Percentiles rank a stretch among this genome's conserved stretches.
phyloP scores from a whole-genome alignment of 2,797 vertebrate species.

The Caiman crocodilus region DNA sequence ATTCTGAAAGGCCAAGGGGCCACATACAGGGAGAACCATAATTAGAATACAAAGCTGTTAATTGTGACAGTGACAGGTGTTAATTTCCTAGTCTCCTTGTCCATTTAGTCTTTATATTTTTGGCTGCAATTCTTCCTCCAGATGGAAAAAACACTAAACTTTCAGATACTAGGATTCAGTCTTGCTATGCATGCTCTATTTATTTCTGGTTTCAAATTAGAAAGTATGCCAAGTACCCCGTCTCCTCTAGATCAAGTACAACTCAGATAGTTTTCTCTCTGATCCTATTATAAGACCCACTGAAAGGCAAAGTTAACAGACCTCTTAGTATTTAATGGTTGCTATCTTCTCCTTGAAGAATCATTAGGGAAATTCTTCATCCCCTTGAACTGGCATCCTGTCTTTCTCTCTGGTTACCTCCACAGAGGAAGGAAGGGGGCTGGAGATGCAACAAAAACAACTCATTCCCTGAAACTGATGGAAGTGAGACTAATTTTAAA shows the following conservation, averaged over 20 bases:
- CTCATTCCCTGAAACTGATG: slow-evolving; percentile 23
- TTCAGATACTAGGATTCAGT: neutral
- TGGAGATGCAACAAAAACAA: neutral
- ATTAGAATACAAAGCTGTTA: slow-evolving; percentile 39
- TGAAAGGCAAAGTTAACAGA: neutral
- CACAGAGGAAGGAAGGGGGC: neutral
- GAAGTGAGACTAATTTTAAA: slow-evolving; percentile 55
- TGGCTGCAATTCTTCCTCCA: neutral
- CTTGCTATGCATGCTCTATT: slow-evolving; percentile 45
- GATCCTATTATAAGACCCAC: neutral
- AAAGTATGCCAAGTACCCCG: neutral
- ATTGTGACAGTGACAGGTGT: neutral
- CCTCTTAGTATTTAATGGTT: neutral
- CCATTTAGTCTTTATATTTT: neutral
- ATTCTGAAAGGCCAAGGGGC: slow-evolving; percentile 54
- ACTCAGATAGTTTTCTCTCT: neutral
- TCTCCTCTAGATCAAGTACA: neutral
- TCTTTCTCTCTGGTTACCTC: neutral
- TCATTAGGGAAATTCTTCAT: neutral
- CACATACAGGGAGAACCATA: slow-evolving; percentile 52
- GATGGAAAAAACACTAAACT: neutral
- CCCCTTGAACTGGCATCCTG: neutral
- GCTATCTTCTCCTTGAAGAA: neutral
- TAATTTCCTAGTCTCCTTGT: neutral
- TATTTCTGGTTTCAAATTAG: slow-evolving; percentile 45